Evolutionary conservation across 2,113 vertebrate species (phyloP), one percentile per base, ranked within the genome.

Genomic region (Nibea albiflora): DNA sequence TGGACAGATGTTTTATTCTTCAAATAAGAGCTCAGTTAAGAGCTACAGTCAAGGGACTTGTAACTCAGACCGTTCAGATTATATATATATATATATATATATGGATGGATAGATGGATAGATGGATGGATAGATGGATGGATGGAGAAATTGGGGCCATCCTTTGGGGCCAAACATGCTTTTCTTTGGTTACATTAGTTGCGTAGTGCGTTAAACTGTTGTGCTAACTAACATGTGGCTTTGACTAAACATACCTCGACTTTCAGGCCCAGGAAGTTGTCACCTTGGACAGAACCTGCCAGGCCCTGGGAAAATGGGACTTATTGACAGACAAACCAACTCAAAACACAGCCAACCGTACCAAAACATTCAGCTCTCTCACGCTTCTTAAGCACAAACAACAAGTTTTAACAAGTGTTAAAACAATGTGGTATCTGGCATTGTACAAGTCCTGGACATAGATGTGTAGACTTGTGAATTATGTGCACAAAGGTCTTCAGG

Each of bases 331-430:
- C 12, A 26, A 76, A 78, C 49, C 70, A 72, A 73, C 71, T 77
- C 47, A 58, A 71, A 73, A 86, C 76, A 28, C 26, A 35, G 19
- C 42, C 46, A 76, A n/a, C 63, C 50, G 76, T 66, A 92, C 92
- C 87, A 92, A 91, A 88, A 88, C 61, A 77, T 80, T 92, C 79
- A 90, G 90, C 22, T 20, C 64, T 3, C 60, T 54, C 17, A 44
- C 65, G 62, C 89, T 81, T 74, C 79, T 4, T 53, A n/a, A 15
- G 20, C 22, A 75, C 11, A 20, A 16, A 56, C 46, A 74, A n/a
- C n/a, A n/a, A n/a, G n/a, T n/a, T n/a, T n/a, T n/a, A n/a, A n/a
- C n/a, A 4, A 15, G 24, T 75, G 19, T 68, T 39, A 2, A 76
- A 71, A 71, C 47, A 19, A 44, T 35, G 39, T 46, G 19, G 53